A percentile compares a stretch with the other conserved stretches of the same genome.
phyloP scores from a whole-genome alignment of 2,888 invertebrate species.

The Stenodema calcarata region DNA sequence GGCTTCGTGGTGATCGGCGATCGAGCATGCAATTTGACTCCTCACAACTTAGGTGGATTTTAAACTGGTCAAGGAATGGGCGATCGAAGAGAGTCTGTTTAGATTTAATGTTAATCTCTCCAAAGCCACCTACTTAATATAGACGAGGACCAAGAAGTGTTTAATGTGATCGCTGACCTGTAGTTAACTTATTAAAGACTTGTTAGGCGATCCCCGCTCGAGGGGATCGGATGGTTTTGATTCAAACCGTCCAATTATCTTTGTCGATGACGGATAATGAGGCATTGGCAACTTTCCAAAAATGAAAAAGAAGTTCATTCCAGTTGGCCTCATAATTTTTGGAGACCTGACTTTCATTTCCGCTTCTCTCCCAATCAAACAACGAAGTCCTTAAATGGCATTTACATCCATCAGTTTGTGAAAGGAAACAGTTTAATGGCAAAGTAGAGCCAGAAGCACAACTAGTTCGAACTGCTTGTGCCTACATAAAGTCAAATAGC shows the following conservation, averaged over 20 bases:
- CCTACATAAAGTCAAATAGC: no score
- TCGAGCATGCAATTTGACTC: slow-evolving; percentile 20
- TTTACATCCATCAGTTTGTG: no score
- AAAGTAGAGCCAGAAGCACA: no score
- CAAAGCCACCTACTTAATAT: slow-evolving; percentile 38
- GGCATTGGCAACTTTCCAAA: slow-evolving; percentile 19
- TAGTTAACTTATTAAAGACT: slow-evolving; percentile 46
- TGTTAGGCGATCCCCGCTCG: slow-evolving; percentile 28
- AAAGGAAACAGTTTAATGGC: no score
- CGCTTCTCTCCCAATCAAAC: neutral
- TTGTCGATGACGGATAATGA: slow-evolving; percentile 39
- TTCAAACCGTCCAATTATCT: slow-evolving; percentile 41
- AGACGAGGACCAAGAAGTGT: slow-evolving; percentile 15
- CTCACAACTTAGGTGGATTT: neutral
- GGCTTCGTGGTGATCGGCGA: neutral
- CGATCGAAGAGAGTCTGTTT: slow-evolving; percentile 34
- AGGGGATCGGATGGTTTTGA: slow-evolving; percentile 27
- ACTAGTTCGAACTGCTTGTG: no score
- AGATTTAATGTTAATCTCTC: slow-evolving; percentile 37
- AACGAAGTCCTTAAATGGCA: no score
- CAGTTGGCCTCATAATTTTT: neutral
- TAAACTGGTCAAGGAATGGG: neutral
- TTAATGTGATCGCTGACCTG: slow-evolving; percentile 39
- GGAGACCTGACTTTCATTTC: neutral
- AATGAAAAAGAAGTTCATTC: neutral